Evolutionary conservation across 2,888 invertebrate genomes (phyloP).

Genomic region (Sinohyriopsis cumingii): DNA sequence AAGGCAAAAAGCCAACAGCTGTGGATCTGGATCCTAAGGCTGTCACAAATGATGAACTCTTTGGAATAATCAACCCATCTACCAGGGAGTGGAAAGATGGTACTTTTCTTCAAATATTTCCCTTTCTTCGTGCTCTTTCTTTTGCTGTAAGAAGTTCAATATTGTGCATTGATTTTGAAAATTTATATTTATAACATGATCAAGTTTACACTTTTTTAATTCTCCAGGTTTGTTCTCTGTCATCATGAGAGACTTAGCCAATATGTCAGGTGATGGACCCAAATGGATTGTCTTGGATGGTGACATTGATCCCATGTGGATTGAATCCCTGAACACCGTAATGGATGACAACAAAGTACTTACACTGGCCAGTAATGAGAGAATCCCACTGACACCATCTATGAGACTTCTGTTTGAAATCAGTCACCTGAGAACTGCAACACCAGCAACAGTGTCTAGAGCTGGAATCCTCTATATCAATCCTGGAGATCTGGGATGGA

Average conservation of each 20-base stretch:
- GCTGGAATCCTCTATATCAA: constrained; percentile 97
- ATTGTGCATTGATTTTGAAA: too few species aligned
- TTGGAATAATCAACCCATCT: constrained; percentile 96
- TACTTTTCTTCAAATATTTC: constrained; percentile 39
- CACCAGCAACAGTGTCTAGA: constrained; percentile 96
- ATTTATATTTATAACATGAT: too few species aligned
- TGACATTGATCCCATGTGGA: constrained; percentile 99
- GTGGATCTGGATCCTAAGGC: constrained; percentile 97
- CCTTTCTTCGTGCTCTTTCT: too few species aligned
- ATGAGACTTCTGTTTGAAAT: constrained; percentile 98
- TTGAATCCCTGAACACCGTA: constrained; percentile 96
- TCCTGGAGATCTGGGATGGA: constrained; percentile 95
- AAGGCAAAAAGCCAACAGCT: constrained; percentile 88
- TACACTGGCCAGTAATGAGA: constrained; percentile 95
- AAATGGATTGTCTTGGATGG: constrained; percentile 98
- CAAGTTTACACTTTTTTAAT: too few species aligned
- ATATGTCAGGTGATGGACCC: constrained; percentile 83
- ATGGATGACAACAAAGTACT: constrained; percentile 99
- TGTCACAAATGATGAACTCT: constrained; percentile 96
- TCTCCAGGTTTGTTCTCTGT: constrained; percentile 89
- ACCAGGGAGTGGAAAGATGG: constrained; percentile 98
- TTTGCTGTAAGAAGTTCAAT: too few species aligned
- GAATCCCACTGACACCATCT: constrained; percentile 92
- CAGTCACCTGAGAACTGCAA: constrained; percentile 93
- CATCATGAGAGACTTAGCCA: constrained; percentile 96